Evolutionary conservation across 2,113 vertebrate genomes (phyloP).

Genomic region (Mirza zaza): DNA sequence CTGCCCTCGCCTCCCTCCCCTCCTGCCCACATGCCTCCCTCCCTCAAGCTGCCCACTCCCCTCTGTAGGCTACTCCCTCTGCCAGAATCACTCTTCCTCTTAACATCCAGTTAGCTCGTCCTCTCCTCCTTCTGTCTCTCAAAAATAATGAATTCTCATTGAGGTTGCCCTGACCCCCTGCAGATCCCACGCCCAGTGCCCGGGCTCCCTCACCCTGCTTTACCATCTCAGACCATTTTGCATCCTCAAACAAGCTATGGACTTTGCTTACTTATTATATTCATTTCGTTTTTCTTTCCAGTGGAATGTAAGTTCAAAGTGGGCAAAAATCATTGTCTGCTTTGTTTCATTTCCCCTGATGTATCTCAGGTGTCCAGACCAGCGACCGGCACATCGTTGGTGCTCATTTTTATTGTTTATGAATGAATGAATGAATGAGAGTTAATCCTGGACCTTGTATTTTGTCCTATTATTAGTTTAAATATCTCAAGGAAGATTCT

Average conservation of each 20-base stretch:
- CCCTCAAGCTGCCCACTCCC: too few relatives aligned
- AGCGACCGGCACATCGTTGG: too few relatives aligned
- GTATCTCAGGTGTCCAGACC: background rate
- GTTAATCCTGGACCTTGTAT: background rate
- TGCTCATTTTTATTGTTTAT: background rate
- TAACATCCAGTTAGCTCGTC: background rate
- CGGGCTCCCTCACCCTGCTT: background rate
- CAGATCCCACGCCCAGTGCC: too few relatives aligned
- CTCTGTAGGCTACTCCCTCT: background rate
- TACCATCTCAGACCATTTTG: background rate
- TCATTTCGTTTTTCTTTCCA: background rate
- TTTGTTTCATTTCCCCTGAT: background rate
- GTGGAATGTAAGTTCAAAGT: background rate
- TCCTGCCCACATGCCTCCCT: rapidly evolving
- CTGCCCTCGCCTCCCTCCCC: background rate
- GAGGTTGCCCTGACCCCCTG: background rate
- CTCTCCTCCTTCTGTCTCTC: background rate
- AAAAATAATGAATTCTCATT: background rate
- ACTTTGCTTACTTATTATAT: background rate
- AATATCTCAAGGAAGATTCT: background rate
- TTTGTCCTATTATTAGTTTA: background rate
- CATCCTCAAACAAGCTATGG: background rate
- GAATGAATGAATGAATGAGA: background rate
- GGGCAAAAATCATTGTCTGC: background rate
- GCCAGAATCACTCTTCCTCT: background rate